Percentiles rank a stretch among this genome's conserved stretches.
Conservation (phyloP, 2,113 vertebrate species). For the Peromyscus polionotus region DNA sequence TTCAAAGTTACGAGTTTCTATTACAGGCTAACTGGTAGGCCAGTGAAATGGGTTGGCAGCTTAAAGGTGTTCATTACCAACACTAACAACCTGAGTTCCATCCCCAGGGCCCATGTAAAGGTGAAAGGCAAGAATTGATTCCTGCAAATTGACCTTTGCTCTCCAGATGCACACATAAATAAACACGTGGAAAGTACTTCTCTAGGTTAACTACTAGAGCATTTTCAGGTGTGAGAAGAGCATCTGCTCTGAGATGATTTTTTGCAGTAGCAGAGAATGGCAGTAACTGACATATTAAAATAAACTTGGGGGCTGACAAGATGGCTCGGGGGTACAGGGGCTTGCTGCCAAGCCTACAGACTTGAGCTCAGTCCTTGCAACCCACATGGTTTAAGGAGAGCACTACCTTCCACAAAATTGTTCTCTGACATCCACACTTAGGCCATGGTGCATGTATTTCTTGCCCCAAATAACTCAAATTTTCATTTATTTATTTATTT, state of each 20-base stretch:
- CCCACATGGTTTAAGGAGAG: neutral
- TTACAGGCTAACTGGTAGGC: neutral
- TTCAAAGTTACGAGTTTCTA: neutral
- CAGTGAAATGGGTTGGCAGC: neutral
- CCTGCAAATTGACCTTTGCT: neutral
- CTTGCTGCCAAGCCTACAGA: neutral
- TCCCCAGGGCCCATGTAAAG: neutral
- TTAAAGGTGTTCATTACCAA: neutral
- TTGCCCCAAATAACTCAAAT: neutral
- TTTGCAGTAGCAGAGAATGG: neutral
- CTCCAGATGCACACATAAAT: neutral
- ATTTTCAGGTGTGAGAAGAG: neutral
- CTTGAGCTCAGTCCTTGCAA: neutral
- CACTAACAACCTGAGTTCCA: neutral
- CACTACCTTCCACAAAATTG: neutral
- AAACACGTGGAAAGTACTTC: neutral
- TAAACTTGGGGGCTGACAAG: neutral
- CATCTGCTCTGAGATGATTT: neutral
- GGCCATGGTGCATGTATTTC: neutral
- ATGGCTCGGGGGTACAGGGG: neutral
- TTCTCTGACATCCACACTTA: neutral
- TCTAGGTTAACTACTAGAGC: neutral
- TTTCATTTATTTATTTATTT: neutral
- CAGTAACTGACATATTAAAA: neutral
- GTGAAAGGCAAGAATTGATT: neutral